Evolutionary conservation across 2,113 vertebrate species (phyloP).

Genomic region (Percina caprodes): DNA sequence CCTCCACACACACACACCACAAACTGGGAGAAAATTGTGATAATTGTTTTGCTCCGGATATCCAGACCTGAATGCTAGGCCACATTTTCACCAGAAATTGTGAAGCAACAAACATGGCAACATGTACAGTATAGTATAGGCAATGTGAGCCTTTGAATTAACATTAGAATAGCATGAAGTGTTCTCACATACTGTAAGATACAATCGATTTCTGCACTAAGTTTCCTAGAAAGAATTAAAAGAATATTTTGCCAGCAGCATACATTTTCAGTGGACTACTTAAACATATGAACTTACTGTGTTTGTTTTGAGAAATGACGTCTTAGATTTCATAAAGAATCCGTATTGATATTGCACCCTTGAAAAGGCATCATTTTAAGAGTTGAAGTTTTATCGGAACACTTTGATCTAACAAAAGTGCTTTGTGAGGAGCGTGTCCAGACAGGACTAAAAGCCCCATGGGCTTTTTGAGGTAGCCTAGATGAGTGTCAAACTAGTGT

Average conservation of each 20-base stretch:
- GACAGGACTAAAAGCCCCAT: slow-evolving; percentile 64
- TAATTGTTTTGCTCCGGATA: slow-evolving; percentile 82
- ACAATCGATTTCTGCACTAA: neutral
- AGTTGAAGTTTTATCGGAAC: slow-evolving; percentile 39
- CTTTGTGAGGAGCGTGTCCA: slow-evolving; percentile 57
- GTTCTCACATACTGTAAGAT: neutral
- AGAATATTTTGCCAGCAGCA: neutral
- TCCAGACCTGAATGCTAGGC: slow-evolving; percentile 62
- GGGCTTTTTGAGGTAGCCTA: slow-evolving; percentile 35
- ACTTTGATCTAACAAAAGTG: slow-evolving; percentile 68
- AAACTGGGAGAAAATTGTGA: slow-evolving; percentile 78
- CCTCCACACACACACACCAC: slow-evolving; percentile 51
- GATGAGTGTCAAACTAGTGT: slow-evolving; percentile 69
- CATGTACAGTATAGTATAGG: slow-evolving; percentile 5
- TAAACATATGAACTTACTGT: neutral
- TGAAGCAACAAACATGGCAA: slow-evolving; percentile 41
- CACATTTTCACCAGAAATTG: slow-evolving; percentile 61
- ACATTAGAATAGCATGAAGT: neutral
- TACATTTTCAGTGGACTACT: neutral
- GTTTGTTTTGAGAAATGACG: neutral
- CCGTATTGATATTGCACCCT: neutral
- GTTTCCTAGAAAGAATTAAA: slow-evolving; percentile 9
- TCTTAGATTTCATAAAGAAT: slow-evolving; percentile 13
- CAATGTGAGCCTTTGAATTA: neutral
- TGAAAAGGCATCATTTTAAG: slow-evolving; percentile 19